Evolutionary conservation across 2,797 vertebrate species (phyloP), one percentile per base, ranked within the genome.

Genomic region (Acridotheres tristis): DNA sequence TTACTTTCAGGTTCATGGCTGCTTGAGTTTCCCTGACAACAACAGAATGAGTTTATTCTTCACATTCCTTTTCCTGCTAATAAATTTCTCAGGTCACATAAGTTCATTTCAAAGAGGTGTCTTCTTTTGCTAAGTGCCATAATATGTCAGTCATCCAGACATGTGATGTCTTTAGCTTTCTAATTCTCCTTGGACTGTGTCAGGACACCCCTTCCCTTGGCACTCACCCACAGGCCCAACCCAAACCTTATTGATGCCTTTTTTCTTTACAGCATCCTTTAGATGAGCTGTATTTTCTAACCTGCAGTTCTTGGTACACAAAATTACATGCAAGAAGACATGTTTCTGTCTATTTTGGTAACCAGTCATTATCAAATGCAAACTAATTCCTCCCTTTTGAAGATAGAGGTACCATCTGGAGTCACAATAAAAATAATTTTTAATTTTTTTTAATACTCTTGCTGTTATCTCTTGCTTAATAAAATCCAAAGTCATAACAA

Each of bases 1-100:
- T 93, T 89, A 89, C n/a, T 88, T 93, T 72, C 48, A 87, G 61
- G 90, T 95, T 90, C 67, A 65, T 11, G 50, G 57, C 34, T 90
- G 32, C 42, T 93, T n/a, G 47, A 40, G 42, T 65, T 82, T 90
- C 47, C 38, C 59, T 80, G 86, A 83, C 68, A 85, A 72, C 27
- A 74, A 36, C 65, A 90, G 48, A 87, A 85, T 50, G 43, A 95
- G 50, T 53, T 90, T 36, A 74, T 87, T 80, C 50, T 68, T 87
- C 68, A 87, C 50, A 57, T 80, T 57, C 45, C 84, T 67, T 82
- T 74, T 74, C 25, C 68, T 34, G 61, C 73, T 58, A 92, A 89
- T 81, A 88, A 55, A 80, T 92, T 63, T 63, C 67, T 85, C 55
- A 57, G 71, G 77, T 76, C 77, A 59, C 18, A 1, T 8, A 58